phyloP scores from a whole-genome alignment of 2,797 vertebrate genomes.

The Myripristis murdjan region DNA sequence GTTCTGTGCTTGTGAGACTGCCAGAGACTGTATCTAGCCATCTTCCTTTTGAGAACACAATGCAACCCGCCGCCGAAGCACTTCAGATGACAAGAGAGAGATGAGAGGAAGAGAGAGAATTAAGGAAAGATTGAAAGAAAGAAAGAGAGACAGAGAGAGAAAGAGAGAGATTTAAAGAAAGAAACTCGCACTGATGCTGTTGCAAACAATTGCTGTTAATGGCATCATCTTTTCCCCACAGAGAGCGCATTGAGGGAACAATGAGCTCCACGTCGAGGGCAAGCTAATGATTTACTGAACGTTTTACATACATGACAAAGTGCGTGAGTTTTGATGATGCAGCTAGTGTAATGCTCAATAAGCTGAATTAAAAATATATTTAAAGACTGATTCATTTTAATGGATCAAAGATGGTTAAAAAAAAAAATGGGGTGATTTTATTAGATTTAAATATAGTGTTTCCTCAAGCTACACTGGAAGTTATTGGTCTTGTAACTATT shows the following conservation, averaged over 20 bases:
- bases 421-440: background rate
- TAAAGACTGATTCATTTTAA: background rate
- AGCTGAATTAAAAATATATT: constrained; percentile 2
- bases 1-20: constrained; percentile 41
- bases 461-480: background rate
- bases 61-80: constrained; percentile 40
- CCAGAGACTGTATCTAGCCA: constrained; percentile 42
- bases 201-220: constrained; percentile 80
- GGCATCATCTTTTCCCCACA: constrained; percentile 75
- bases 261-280: constrained; percentile 48
- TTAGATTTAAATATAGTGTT: constrained; percentile 7
- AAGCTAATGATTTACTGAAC: constrained; percentile 48
- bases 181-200: constrained; percentile 57
- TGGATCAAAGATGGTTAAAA: background rate
- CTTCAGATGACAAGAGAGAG: constrained; percentile 42
- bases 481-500: background rate
- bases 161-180: constrained; percentile 9
- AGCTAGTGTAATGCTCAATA: background rate
- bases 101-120: constrained; percentile 36
- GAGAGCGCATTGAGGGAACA: constrained; percentile 61
- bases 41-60: constrained; percentile 60
- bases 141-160: background rate
- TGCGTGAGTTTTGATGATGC: constrained; percentile 10
- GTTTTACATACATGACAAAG: constrained; percentile 48
- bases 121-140: constrained; percentile 39